Conservation (phyloP, 2,888 invertebrate species). For the Priocnemis perturbator region DNA sequence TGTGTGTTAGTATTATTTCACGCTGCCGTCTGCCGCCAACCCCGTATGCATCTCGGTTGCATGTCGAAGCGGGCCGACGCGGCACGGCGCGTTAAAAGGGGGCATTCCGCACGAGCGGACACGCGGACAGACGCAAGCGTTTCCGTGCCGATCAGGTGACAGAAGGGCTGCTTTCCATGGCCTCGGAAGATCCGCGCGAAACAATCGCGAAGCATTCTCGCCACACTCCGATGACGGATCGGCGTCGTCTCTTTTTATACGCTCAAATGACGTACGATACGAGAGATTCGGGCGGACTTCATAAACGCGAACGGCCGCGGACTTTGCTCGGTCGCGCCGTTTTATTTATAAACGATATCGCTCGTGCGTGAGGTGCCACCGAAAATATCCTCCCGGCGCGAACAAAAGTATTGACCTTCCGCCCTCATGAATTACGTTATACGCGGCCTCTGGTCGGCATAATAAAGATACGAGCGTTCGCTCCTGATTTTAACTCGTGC, state of each 20-base stretch:
- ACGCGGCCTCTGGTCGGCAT: no score
- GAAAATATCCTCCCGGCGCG: no score
- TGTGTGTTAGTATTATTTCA: constrained; percentile 67
- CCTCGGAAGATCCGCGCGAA: neutral
- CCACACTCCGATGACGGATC: neutral
- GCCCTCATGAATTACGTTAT: no score
- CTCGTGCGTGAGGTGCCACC: no score
- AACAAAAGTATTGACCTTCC: no score
- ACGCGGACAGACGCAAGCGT: constrained; percentile 20
- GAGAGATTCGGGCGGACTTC: neutral
- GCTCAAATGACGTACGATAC: neutral
- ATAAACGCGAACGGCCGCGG: no score
- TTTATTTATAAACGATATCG: no score
- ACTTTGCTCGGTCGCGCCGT: no score
- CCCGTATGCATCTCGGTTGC: constrained; percentile 6
- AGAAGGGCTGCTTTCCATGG: neutral
- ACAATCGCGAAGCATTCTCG: constrained; percentile 8
- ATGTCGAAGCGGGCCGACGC: constrained; percentile 6
- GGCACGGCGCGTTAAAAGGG: constrained; percentile 29
- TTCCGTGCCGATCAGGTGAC: constrained; percentile 29
- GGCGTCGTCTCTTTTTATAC: neutral
- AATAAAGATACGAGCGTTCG: no score
- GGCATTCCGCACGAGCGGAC: constrained; percentile 33
- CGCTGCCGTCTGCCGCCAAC: constrained; percentile 28
- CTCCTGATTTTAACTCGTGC: no score